Base-by-base conservation (phyloP, 2,113 vertebrate species). In the Poeciliopsis retropinna region DNA sequence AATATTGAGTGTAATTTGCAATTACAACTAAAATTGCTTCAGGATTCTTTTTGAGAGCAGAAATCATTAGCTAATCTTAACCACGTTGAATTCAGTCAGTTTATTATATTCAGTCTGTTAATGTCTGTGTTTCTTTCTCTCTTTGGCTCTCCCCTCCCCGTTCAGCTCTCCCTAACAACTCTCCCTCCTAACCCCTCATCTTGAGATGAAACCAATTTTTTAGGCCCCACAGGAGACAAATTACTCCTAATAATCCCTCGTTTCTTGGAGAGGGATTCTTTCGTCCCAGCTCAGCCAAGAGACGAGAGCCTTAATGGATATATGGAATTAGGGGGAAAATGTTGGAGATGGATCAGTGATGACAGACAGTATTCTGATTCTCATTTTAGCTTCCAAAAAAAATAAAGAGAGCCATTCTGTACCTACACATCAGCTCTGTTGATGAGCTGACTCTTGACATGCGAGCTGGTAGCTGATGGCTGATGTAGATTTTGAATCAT, bases 211-310 rank as follows among this genome's bases (percentile, higher is more conserved):
- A 86, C 78, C 86, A 81, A 89, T 91, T 90, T 92, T 90, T 87
- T 83, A 83, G 78, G 76, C 76, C 65, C 77, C 37, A 44, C 80
- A 69, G 62, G 75, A 85, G 70, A 84, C 78, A 91, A 91, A 92
- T 92, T 85, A 87, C 88, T 85, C 30, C 79, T 90, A 92, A 92
- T 88, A 87, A 91, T 87, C 87, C 90, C 86, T 91, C 5, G 78
- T 87, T 90, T 91, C 87, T 85, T 84, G 72, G 84, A 92, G 85
- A 86, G 86, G 76, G 73, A 73, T 76, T 91, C 70, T 89, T 87
- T 81, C 82, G 85, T 81, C 78, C 68, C 66, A 69, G 44, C 75
- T 80, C 79, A 67, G 70, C 72, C 60, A 76, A 70, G 73, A 84
- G 76, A 86, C 83, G 78, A 67, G 74, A 76, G 63, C 76, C 67